Percentiles rank a stretch among this genome's conserved stretches.
Conservation (phyloP, 2,113 vertebrate genomes). For the Gallinago media region DNA sequence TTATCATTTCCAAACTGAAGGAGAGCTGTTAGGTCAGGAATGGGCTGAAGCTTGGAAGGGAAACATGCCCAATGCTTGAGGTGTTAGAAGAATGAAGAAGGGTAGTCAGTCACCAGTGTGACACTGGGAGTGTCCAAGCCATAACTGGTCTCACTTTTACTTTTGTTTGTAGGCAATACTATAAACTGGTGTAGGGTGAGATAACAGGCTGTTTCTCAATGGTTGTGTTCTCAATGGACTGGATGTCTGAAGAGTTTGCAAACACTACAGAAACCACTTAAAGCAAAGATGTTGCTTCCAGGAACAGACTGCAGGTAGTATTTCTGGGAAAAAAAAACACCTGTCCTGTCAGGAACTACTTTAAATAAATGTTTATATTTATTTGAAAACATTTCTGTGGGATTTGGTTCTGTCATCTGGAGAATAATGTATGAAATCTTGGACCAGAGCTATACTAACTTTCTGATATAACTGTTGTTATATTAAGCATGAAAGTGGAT, state of each 20-base stretch:
- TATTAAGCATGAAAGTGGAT: background rate
- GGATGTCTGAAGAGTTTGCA: background rate
- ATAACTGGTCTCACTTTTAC: background rate
- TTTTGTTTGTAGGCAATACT: background rate
- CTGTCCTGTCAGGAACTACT: background rate
- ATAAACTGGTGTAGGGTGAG: background rate
- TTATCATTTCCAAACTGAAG: background rate
- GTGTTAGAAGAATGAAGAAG: background rate
- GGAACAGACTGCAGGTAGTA: background rate
- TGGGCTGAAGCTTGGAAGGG: background rate
- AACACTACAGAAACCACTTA: background rate
- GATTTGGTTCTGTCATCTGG: background rate
- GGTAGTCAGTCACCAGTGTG: background rate
- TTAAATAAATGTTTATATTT: constrained; percentile 26
- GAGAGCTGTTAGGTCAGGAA: background rate
- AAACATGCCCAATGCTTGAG: background rate
- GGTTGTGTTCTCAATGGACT: background rate
- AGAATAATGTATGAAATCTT: background rate
- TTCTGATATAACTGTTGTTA: constrained; percentile 2
- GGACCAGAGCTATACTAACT: background rate
- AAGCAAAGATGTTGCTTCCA: background rate
- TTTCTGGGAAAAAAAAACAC: background rate
- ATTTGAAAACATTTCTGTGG: background rate
- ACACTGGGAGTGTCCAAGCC: background rate
- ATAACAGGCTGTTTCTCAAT: background rate